Evolutionary conservation across 2,113 vertebrate species (phyloP).

Genomic region (Gracilinanus agilis): DNA sequence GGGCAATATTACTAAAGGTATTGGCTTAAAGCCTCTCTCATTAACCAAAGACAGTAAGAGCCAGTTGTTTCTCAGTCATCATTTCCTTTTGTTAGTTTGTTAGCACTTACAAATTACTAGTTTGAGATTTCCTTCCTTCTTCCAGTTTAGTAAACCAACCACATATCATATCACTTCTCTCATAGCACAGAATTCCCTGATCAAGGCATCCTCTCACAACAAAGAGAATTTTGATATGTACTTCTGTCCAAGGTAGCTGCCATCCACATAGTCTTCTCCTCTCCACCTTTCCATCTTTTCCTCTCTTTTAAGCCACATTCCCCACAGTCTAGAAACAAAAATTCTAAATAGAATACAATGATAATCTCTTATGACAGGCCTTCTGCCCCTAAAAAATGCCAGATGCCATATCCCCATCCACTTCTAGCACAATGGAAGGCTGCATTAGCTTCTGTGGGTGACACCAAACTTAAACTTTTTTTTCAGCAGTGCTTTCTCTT

Average conservation of each 20-base stretch:
- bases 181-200: neutral
- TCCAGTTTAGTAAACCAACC: neutral
- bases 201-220: neutral
- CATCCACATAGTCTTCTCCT: neutral
- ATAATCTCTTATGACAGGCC: neutral
- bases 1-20: neutral
- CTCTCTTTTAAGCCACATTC: neutral
- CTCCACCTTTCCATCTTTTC: neutral
- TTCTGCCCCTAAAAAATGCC: neutral
- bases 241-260: neutral
- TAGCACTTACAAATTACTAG: neutral
- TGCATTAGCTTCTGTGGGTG: neutral
- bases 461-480: neutral
- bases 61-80: neutral
- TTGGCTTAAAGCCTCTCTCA: neutral
- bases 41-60: neutral
- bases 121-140: neutral
- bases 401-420: neutral
- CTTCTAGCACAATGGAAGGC: neutral
- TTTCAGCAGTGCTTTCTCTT: neutral
- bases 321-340: neutral
- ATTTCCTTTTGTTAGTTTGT: neutral
- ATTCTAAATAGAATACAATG: neutral
- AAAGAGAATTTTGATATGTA: neutral
- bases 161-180: neutral